Base-by-base conservation (phyloP, 2,888 invertebrate genomes). In the Sialis lutaria region DNA sequence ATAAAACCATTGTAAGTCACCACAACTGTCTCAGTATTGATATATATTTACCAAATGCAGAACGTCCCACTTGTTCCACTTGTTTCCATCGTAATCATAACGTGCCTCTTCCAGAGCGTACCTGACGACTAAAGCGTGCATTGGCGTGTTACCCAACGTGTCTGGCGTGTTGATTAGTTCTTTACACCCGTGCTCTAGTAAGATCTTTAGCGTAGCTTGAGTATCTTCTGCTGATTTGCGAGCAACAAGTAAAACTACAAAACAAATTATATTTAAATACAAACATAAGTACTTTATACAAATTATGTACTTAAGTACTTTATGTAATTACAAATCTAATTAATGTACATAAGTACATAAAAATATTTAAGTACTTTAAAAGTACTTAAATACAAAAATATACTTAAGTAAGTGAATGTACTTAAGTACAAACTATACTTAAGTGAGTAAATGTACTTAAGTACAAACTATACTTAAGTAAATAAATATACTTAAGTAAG, bases 31-130 rank as follows among this genome's bases (percentile, higher is more conserved):
- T 44, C 33, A 10, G 33, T 13, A 44, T 10, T 8, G 12, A 9
- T 9, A 42, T 13, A 13, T 8, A 33, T 35, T 13, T 33, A 82
- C 77, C 54, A 82, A 67, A 60, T 80, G 79, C 46, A 83, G 63
- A 42, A 83, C 77, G 59, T 82, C 82, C 75, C 82, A 81, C 58
- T 82, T 81, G 56, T 77, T 78, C 80, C 79, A 81, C 51, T 76
- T 76, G 22, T 22, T 22, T 22, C 22, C 22, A 55, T 77, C 74
- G 55, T 78, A 77, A 6, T 78, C 79, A 56, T 76, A 78, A 9
- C 70, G 63, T 10, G 77, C 77, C 60, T 82, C 81, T 59, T 82
- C 81, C 52, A 81, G 57, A 1, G 80, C 79, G 60, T 80, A 80
- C 30, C 78, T 67, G 4, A 74, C 73, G 44, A 75, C 73, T 2